Percentiles rank a stretch among this genome's conserved stretches.
phyloP scores from a whole-genome alignment of 92 coral and sea anemone species.

The Scolanthus callimorphus region DNA sequence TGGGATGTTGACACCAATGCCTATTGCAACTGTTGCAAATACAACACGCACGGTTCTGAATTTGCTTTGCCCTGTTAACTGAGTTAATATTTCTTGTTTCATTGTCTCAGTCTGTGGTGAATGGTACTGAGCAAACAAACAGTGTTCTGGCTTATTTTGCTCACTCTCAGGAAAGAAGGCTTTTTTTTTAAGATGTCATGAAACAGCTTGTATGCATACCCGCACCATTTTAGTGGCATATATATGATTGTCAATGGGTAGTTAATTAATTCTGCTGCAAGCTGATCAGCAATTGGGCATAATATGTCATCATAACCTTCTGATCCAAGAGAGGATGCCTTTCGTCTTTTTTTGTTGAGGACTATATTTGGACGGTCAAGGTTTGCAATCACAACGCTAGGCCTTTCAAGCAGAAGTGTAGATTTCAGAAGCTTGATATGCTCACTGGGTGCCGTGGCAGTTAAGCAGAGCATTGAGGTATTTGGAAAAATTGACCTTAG shows the following conservation, averaged over 20 bases:
- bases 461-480: too few species aligned
- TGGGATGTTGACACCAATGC: too few species aligned
- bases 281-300: too few species aligned
- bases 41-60: constrained; percentile 26
- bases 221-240: constrained; percentile 48
- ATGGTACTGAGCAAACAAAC: constrained; percentile 43
- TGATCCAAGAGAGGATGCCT: constrained; percentile 14
- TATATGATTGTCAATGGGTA: constrained; percentile 45
- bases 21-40: too few species aligned
- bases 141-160: constrained; percentile 23
- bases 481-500: too few species aligned
- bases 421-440: constrained; percentile 11
- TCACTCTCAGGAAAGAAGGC: too few species aligned
- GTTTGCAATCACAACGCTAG: too few species aligned
- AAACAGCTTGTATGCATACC: constrained; percentile 41
- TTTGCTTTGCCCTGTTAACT: constrained; percentile 20
- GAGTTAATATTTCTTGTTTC: constrained; percentile 34
- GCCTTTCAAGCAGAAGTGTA: constrained; percentile 23
- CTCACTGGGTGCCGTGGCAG: constrained; percentile 45
- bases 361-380: too few species aligned
- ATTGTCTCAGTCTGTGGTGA: too few species aligned
- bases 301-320: constrained; percentile 31
- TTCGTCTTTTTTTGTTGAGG: constrained; percentile 25
- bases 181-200: constrained; percentile 15
- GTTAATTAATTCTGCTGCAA: too few species aligned